Evolutionary conservation across 2,888 invertebrate species (phyloP).

Genomic region (Plagodis dolabraria): DNA sequence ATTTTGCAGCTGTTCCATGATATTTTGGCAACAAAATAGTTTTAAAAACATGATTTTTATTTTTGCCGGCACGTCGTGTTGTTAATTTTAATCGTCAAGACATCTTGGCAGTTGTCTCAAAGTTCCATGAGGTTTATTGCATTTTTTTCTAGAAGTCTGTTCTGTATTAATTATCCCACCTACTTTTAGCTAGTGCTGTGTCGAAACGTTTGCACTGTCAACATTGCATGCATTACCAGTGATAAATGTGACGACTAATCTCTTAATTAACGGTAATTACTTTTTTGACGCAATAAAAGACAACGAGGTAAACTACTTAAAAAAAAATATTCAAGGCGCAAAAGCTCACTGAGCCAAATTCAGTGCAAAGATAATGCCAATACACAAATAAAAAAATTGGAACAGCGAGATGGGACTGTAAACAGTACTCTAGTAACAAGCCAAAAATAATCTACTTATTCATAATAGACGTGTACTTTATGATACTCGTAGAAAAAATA

Average conservation of each 20-base stretch:
- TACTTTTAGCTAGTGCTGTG: slow-evolving; percentile 35
- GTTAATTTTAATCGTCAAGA: slow-evolving; percentile 79
- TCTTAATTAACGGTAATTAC: slow-evolving; percentile 15
- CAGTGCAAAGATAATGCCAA: too few species aligned
- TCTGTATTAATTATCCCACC: slow-evolving; percentile 71
- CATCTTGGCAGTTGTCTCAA: slow-evolving; percentile 80
- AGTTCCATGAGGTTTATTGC: slow-evolving; percentile 73
- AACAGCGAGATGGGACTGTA: not conserved
- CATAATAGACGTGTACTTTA: slow-evolving; percentile 1
- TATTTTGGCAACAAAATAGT: slow-evolving; percentile 76
- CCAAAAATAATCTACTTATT: not conserved
- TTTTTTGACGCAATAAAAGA: not conserved
- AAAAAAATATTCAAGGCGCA: too few species aligned
- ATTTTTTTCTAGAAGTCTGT: slow-evolving; percentile 62
- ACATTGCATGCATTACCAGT: slow-evolving; percentile 11
- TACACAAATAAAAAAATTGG: slow-evolving; percentile 4
- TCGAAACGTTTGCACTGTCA: slow-evolving; percentile 15
- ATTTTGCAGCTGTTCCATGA: slow-evolving; percentile 71
- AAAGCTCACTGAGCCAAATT: too few species aligned
- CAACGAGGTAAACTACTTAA: too few species aligned
- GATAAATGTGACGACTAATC: slow-evolving; percentile 12
- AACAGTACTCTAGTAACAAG: not conserved
- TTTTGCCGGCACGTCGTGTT: slow-evolving; percentile 59
- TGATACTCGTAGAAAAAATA: not conserved
- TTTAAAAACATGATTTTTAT: slow-evolving; percentile 73